Evolutionary conservation across 2,113 vertebrate species (phyloP).

Genomic region (Emydocephalus ijimae): DNA sequence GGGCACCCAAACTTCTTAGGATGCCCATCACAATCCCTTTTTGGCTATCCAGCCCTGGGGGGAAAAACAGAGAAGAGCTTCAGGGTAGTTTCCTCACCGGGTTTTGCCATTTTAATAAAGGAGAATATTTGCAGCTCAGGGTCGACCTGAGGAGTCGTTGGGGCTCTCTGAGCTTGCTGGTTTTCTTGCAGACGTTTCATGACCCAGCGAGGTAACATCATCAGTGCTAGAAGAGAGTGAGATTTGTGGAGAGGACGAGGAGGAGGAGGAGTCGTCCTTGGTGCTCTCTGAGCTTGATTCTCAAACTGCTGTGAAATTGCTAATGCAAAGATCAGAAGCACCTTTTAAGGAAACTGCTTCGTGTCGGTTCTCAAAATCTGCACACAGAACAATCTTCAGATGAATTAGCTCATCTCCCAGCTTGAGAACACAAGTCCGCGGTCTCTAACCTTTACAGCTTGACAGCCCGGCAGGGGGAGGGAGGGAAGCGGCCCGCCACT

Average conservation of each 20-base stretch:
- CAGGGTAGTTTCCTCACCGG: background rate
- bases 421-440: background rate
- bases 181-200: no score
- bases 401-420: background rate
- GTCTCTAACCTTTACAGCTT: background rate
- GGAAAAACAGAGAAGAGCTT: background rate
- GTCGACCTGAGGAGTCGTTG: background rate
- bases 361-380: background rate
- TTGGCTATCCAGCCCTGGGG: constrained; percentile 79
- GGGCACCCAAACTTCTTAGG: constrained; percentile 86
- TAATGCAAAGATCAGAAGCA: background rate
- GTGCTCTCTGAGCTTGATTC: no score
- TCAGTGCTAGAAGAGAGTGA: no score
- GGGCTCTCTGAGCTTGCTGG: no score
- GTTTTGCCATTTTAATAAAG: background rate
- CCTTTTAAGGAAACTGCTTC: background rate
- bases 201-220: no score
- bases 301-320: background rate
- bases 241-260: no score
- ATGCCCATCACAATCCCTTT: constrained; percentile 96
- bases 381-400: background rate
- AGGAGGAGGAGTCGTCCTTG: no score
- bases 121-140: background rate
- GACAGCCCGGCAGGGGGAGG: no score
- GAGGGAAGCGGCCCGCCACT: no score